Evolutionary conservation across 2,797 vertebrate species (phyloP).

Genomic region (Diplodus sargus): DNA sequence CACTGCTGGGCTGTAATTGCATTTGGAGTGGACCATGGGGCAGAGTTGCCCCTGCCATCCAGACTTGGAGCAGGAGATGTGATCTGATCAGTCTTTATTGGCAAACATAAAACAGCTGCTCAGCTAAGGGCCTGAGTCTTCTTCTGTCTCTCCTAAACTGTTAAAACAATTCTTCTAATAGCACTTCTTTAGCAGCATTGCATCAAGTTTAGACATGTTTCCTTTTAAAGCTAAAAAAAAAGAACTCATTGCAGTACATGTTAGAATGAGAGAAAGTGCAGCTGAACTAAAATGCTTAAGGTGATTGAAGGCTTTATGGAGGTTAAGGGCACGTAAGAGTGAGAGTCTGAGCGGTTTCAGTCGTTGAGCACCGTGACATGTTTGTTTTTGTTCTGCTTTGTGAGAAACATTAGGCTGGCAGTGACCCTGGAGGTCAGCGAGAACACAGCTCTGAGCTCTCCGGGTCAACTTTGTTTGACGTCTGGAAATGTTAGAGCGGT

Average conservation of each 20-base stretch:
- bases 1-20: constrained; percentile 78
- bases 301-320: constrained; percentile 63
- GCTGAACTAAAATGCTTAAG: constrained; percentile 30
- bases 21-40: constrained; percentile 72
- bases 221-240: neutral
- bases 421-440: constrained; percentile 72
- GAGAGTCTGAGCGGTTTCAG: constrained; percentile 39
- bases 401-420: constrained; percentile 73
- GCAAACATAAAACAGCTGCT: constrained; percentile 71
- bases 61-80: constrained; percentile 64
- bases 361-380: constrained; percentile 37
- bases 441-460: constrained; percentile 70
- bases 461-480: constrained; percentile 81
- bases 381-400: constrained; percentile 81
- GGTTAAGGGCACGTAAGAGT: constrained; percentile 54
- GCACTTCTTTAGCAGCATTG: constrained; percentile 11
- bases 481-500: constrained; percentile 78
- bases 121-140: constrained; percentile 47
- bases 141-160: constrained; percentile 64
- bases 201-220: constrained; percentile 23
- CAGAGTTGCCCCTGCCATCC: constrained; percentile 69
- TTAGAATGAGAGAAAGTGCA: neutral
- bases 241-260: too few species aligned
- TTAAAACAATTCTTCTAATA: constrained; percentile 13
- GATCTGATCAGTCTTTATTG: constrained; percentile 78